These are phyloP conservation scores for Drosophila santomea DNA, from an alignment of 1,140 invertebrate genomes.

Conservation along the genomic window DNA sequence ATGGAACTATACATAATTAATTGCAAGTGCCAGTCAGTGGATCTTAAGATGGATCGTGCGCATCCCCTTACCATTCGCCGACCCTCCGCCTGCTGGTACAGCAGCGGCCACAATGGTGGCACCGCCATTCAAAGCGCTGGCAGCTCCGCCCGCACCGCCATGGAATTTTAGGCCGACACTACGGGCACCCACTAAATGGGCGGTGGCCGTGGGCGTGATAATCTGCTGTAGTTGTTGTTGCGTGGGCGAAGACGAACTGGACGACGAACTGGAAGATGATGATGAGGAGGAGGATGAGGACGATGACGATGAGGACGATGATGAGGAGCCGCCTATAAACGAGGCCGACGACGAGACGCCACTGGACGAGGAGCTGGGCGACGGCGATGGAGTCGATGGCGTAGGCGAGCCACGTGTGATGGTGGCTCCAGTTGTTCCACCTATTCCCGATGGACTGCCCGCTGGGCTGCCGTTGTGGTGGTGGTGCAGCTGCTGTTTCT, in stretches of 20 bases:
- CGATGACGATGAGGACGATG: slow-evolving; percentile 53
- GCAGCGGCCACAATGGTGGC: slow-evolving; percentile 62
- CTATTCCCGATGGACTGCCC: slow-evolving; percentile 53
- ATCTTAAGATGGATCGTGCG: neutral
- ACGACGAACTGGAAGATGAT: slow-evolving; percentile 57
- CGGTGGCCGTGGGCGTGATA: slow-evolving; percentile 20
- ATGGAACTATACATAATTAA: no score
- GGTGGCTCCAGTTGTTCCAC: slow-evolving; percentile 8
- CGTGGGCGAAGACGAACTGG: slow-evolving; percentile 58
- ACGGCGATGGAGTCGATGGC: slow-evolving; percentile 80
- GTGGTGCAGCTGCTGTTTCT: slow-evolving; percentile 21
- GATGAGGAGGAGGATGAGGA: slow-evolving; percentile 56
- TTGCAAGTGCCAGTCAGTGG: neutral
- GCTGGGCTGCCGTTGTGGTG: slow-evolving; percentile 40
- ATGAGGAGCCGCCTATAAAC: slow-evolving; percentile 61
- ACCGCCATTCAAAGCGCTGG: slow-evolving; percentile 42
- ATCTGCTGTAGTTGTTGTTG: slow-evolving; percentile 17
- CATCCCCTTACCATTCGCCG: slow-evolving; percentile 59
- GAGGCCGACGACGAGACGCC: slow-evolving; percentile 78
- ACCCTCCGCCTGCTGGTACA: slow-evolving; percentile 41
- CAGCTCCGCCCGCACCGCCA: slow-evolving; percentile 22
- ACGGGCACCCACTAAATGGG: slow-evolving; percentile 58
- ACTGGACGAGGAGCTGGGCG: slow-evolving; percentile 77
- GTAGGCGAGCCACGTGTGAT: slow-evolving; percentile 77
- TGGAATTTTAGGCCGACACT: slow-evolving; percentile 68